These are phyloP conservation scores for Betta splendens DNA, from an alignment of 2,797 vertebrate genomes.

Conservation along the genomic window DNA sequence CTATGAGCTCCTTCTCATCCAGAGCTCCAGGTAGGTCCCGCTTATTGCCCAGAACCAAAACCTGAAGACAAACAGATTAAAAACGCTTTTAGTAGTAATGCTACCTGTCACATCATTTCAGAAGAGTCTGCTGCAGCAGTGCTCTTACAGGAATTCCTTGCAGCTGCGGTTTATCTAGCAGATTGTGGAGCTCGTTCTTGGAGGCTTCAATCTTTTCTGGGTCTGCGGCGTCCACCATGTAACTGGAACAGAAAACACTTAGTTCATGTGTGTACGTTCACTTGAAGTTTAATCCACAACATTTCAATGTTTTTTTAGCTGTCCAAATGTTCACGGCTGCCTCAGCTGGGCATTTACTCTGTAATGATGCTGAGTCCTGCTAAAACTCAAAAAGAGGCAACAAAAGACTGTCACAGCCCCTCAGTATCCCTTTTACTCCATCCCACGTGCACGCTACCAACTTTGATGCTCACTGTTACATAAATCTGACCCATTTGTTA, in stretches of 20 bases:
- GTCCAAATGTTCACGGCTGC: too few species aligned
- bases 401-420: not conserved
- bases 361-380: not conserved
- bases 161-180: constrained; percentile 97
- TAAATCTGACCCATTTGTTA: not conserved
- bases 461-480: not conserved
- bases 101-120: too few species aligned
- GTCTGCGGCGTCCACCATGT: constrained; percentile 98
- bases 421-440: constrained; percentile 6
- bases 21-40: constrained; percentile 90
- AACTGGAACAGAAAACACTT: constrained; percentile 73
- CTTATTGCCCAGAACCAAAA: constrained; percentile 95
- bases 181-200: constrained; percentile 96
- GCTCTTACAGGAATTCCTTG: constrained; percentile 95
- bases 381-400: not conserved
- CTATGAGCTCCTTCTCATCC: constrained; percentile 97
- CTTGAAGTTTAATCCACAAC: too few species aligned
- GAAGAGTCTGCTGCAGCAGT: not conserved
- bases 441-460: not conserved
- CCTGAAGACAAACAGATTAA: constrained; percentile 70
- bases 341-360: too few species aligned
- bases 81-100: not conserved
- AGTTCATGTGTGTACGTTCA: not conserved
- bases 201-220: constrained; percentile 97
- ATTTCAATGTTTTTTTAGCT: not conserved